These are phyloP conservation scores for Steinernema scapterisci DNA, from an alignment of 2,888 invertebrate species.

Conservation along the genomic window DNA sequence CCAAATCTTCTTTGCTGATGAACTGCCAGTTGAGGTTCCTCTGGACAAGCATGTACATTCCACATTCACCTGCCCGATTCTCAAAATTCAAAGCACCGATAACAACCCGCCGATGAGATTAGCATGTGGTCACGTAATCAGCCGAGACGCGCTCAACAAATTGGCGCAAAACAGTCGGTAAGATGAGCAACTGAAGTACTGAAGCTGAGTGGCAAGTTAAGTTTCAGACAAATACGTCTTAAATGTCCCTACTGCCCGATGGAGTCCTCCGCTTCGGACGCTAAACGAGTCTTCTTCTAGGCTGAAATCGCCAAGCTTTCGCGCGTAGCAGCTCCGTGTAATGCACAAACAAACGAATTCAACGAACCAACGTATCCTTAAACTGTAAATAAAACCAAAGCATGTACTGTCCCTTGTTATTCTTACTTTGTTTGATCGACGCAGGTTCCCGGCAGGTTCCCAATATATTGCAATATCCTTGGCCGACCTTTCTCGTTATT, in stretches of 20 bases:
- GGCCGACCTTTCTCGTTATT: constrained; percentile 15
- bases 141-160: constrained; percentile 92
- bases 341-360: too few species aligned
- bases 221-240: constrained; percentile 8
- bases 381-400: background rate
- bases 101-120: constrained; percentile 95
- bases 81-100: constrained; percentile 92
- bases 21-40: constrained; percentile 78
- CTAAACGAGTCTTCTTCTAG: constrained; percentile 40
- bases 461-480: too few species aligned
- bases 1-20: constrained; percentile 90
- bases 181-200: background rate
- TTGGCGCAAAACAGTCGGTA: constrained; percentile 69
- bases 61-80: constrained; percentile 96
- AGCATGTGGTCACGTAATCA: constrained; percentile 96
- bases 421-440: background rate
- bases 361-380: background rate
- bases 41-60: constrained; percentile 81
- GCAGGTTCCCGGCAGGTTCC: background rate
- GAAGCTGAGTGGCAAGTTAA: background rate
- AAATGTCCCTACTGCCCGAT: constrained; percentile 99
- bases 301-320: background rate
- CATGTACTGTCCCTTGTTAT: background rate
- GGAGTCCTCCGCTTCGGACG: constrained; percentile 76
- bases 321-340: background rate